Conservation (phyloP, 2,888 invertebrate genomes). For the Drosophila multiciliata region DNA sequence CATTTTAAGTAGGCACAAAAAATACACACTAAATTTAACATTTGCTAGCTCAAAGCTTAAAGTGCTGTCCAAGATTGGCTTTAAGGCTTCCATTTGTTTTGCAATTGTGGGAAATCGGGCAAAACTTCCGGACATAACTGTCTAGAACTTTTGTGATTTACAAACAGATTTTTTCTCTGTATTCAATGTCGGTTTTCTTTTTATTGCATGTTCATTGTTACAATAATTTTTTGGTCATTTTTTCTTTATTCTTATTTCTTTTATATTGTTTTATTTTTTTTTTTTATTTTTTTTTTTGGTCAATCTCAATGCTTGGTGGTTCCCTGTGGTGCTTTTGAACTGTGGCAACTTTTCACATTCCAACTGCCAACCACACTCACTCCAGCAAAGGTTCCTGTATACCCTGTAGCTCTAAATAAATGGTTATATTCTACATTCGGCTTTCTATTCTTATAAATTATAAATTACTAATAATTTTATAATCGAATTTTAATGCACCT, state of each 20-base stretch:
- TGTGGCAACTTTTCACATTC: slow-evolving; percentile 45
- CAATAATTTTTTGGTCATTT: slow-evolving; percentile 22
- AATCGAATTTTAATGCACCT: not conserved
- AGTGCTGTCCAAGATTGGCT: not conserved
- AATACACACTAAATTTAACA: not conserved
- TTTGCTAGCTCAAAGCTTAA: slow-evolving; percentile 8
- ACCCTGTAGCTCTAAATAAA: slow-evolving; percentile 1
- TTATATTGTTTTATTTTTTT: slow-evolving; percentile 1
- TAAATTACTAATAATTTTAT: not conserved
- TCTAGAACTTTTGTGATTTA: slow-evolving; percentile 31
- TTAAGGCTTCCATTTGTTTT: slow-evolving; percentile 7
- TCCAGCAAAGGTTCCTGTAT: slow-evolving; percentile 3
- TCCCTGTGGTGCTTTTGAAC: slow-evolving; percentile 48
- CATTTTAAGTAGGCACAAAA: slow-evolving; percentile 1
- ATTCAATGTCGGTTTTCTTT: slow-evolving; percentile 11
- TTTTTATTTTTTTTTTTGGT: slow-evolving; percentile 2
- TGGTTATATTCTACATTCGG: not conserved
- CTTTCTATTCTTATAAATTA: not conserved
- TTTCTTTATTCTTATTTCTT: not conserved
- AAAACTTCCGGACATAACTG: slow-evolving; percentile 1
- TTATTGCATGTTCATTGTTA: slow-evolving; percentile 45
- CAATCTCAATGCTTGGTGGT: slow-evolving; percentile 5
- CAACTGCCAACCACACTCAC: slow-evolving; percentile 7
- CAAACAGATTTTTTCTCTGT: slow-evolving; percentile 21
- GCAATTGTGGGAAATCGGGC: slow-evolving; percentile 16